Percentiles rank a stretch among this genome's conserved stretches.
phyloP scores from a whole-genome alignment of 2,888 invertebrate genomes.

The Ennomos fuscantarius region DNA sequence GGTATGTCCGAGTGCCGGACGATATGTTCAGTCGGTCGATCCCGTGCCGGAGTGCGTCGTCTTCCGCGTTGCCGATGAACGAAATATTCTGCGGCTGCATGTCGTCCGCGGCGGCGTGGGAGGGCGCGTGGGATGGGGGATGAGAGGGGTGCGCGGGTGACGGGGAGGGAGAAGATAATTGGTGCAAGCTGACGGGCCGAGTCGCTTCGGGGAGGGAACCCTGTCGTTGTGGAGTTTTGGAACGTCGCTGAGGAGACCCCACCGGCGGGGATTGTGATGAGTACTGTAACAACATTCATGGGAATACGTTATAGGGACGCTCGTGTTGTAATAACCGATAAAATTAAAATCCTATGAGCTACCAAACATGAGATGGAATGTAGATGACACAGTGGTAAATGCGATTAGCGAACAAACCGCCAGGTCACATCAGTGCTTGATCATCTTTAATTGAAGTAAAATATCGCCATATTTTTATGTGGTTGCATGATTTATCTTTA shows the following conservation, averaged over 20 bases:
- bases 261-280: conserved; percentile 79
- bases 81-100: conserved; percentile 98
- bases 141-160: conserved; percentile 77
- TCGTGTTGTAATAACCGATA: no score
- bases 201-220: conserved; percentile 73
- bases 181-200: conserved; percentile 78
- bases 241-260: conserved; percentile 61
- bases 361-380: no score
- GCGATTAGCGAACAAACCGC: no score
- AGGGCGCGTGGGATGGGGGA: conserved; percentile 77
- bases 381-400: no score
- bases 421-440: no score
- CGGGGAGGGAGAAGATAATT: conserved; percentile 84
- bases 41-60: conserved; percentile 86
- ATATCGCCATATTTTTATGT: no score
- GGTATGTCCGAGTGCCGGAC: conserved; percentile 94
- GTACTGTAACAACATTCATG: conserved; percentile 67
- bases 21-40: conserved; percentile 93
- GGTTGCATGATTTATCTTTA: no score
- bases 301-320: no score
- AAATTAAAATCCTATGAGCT: no score
- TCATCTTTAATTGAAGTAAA: no score
- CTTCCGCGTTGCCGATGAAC: conserved; percentile 91
- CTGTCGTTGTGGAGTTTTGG: conserved; percentile 84
- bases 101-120: conserved; percentile 88